Evolutionary conservation across 2,797 vertebrate genomes (phyloP).

Genomic region (Rhinophrynus dorsalis): DNA sequence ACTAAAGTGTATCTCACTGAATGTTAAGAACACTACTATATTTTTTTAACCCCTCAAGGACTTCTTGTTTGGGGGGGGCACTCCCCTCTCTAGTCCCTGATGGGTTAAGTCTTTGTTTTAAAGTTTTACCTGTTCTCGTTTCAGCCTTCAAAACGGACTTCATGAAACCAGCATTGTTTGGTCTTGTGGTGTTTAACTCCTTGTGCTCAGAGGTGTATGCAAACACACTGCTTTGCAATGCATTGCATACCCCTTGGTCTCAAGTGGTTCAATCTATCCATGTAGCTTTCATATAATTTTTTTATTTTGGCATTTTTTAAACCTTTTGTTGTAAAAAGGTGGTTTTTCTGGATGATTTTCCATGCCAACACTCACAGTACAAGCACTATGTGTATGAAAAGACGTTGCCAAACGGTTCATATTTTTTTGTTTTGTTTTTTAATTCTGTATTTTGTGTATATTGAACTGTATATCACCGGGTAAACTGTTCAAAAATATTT

Average conservation of each 20-base stretch:
- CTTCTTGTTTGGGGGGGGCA: no score
- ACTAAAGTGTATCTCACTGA: background rate
- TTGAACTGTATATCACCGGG: constrained; percentile 91
- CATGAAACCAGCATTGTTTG: constrained; percentile 75
- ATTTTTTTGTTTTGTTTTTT: constrained; percentile 75
- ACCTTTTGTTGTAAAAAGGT: constrained; percentile 97
- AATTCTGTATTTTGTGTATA: constrained; percentile 86
- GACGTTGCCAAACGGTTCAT: constrained; percentile 79
- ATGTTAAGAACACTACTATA: constrained; percentile 45
- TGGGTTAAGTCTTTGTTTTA: background rate
- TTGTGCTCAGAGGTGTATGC: no score
- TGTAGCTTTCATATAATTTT: constrained; percentile 59
- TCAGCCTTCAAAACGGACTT: constrained; percentile 67
- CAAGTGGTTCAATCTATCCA: constrained; percentile 63
- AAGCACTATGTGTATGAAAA: constrained; percentile 84
- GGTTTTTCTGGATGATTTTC: constrained; percentile 67
- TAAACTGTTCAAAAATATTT: constrained; percentile 90
- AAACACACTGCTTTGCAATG: no score
- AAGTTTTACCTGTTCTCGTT: constrained; percentile 60
- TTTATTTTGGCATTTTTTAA: constrained; percentile 57
- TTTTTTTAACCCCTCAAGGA: background rate
- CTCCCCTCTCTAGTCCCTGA: background rate
- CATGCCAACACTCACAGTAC: constrained; percentile 72
- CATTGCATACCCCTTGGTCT: no score
- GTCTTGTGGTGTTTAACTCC: constrained; percentile 69